Percentiles rank a stretch among this genome's conserved stretches.
Evolutionary conservation across 2,797 vertebrate genomes (phyloP).

Genomic region (Poeciliopsis infans): DNA sequence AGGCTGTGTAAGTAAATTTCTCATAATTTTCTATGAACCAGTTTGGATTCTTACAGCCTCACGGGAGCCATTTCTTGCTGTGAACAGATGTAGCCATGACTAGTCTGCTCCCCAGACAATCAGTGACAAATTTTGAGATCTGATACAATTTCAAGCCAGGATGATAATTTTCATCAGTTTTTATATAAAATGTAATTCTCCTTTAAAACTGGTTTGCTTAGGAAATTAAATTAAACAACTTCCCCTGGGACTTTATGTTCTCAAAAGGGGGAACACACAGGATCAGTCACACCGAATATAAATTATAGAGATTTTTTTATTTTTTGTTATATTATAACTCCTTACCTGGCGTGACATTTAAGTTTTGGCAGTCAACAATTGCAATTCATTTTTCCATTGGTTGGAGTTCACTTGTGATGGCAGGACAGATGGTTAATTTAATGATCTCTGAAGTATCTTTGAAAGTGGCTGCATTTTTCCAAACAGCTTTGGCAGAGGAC

Average conservation of each 20-base stretch:
- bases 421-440: conserved; percentile 15
- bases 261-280: too few relatives aligned
- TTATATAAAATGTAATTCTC: neutral
- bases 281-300: neutral
- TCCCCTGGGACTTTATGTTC: neutral
- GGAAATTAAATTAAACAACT: neutral
- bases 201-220: neutral
- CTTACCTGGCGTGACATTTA: neutral
- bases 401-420: neutral
- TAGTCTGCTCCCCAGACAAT: neutral
- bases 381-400: neutral
- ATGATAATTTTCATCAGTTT: neutral
- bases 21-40: neutral
- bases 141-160: neutral
- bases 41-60: neutral
- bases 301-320: neutral
- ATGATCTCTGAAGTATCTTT: conserved; percentile 7
- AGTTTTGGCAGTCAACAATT: neutral
- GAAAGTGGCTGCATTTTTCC: conserved; percentile 10
- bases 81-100: neutral
- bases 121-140: neutral
- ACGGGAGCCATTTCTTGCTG: neutral
- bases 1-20: neutral
- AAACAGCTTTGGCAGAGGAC: neutral
- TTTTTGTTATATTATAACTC: neutral